Base-by-base conservation (phyloP, 2,888 invertebrate species). In the Tinea trinotella region DNA sequence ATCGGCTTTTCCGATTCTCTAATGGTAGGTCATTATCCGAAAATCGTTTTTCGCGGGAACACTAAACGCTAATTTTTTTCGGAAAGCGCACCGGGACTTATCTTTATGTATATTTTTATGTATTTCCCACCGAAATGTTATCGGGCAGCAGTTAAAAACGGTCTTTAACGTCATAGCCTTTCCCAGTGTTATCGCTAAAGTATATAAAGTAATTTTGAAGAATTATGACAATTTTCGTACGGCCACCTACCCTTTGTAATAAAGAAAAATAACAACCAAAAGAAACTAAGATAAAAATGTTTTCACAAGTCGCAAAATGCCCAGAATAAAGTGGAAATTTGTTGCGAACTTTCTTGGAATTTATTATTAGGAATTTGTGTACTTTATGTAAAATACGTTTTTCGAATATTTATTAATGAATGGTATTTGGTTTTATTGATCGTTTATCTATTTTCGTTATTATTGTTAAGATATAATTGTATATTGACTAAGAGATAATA, bases 71-170 rank as follows among this genome's bases (percentile, higher is more conserved):
- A 62, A 60, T 69, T 71, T 70, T 76, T 77, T 75, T 69, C 66
- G 68, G 67, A 67, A 66, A 71, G 63, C 67, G 62, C 66, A 60
- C 59, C 61, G 65, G 60, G 18, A 71, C 70, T 79, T 80, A 79
- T 79, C 76, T 79, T 80, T 79, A 77, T 74, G 74, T 71, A 72
- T 64, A 71, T 70, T 78, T 76, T 81, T 76, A 78, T 72, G 72
- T 73, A 69, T 74, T 76, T 75, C 68, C 63, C 67, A 62, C 66
- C 68, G 66, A 71, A 78, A 71, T 66, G 66, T 74, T 76, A 80
- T 76, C 74, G 68, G 68, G 62, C 68, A 66, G 65, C 69, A 66
- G 71, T 74, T 68, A 70, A 74, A 69, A 59, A 67, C 62, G 60
- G 62, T 63, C 61, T 71, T 71, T 74, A 75, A 70, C 68, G 67